phyloP scores from a whole-genome alignment of 2,113 vertebrate species.

The Geococcyx californianus region DNA sequence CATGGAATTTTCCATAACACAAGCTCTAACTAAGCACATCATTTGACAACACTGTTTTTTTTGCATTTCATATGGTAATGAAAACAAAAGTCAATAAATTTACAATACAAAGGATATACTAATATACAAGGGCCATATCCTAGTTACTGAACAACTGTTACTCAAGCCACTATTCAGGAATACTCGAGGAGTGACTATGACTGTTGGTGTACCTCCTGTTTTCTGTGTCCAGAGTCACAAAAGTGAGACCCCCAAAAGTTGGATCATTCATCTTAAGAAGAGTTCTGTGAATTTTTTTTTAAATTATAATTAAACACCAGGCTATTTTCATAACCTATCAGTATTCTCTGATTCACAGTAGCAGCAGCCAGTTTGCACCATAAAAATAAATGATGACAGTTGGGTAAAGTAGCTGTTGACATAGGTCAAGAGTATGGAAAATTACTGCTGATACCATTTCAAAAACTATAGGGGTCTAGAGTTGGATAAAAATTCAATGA shows the following conservation, averaged over 20 bases:
- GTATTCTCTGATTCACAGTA: neutral
- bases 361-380: neutral
- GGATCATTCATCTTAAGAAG: neutral
- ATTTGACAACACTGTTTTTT: neutral
- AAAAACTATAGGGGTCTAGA: neutral
- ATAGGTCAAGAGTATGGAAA: neutral
- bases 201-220: neutral
- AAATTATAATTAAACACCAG: neutral
- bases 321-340: neutral
- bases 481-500: neutral
- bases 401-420: constrained; percentile 6
- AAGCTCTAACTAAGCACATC: neutral
- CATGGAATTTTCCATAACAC: neutral
- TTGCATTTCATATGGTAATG: neutral
- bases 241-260: neutral
- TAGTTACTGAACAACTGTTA: neutral
- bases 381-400: neutral
- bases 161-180: neutral
- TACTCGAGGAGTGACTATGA: neutral
- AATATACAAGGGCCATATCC: neutral
- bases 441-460: neutral
- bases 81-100: neutral
- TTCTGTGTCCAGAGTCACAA: neutral
- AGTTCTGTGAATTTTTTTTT: neutral
- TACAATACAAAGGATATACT: neutral